phyloP scores from a whole-genome alignment of 2,797 vertebrate species.

The Pseudochirops corinnae region DNA sequence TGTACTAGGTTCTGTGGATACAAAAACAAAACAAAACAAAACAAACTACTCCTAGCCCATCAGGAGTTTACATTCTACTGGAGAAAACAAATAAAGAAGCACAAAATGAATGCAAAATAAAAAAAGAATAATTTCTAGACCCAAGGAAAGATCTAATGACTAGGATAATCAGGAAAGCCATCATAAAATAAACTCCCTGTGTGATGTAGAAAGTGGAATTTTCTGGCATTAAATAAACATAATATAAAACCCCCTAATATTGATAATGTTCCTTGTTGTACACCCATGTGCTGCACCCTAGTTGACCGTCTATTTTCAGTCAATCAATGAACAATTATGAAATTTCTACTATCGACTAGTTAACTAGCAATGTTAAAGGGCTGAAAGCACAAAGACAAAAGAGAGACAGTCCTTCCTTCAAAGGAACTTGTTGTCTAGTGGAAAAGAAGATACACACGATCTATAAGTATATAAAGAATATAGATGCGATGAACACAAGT shows the following conservation, averaged over 20 bases:
- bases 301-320: background rate
- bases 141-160: background rate
- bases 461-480: background rate
- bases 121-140: background rate
- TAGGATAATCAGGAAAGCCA: background rate
- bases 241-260: background rate
- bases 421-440: background rate
- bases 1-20: background rate
- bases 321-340: background rate
- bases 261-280: background rate
- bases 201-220: background rate
- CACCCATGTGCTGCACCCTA: background rate
- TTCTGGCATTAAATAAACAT: background rate
- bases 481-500: background rate
- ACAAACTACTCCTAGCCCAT: background rate
- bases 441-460: background rate
- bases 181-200: background rate
- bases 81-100: background rate
- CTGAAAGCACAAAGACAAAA: background rate
- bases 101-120: background rate
- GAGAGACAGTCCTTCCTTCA: background rate
- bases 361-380: background rate
- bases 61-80: background rate
- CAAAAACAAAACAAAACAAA: background rate
- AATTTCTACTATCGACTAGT: background rate